phyloP scores from a whole-genome alignment of 1,140 invertebrate genomes.

The Pseudomyrmex dendroicus region DNA sequence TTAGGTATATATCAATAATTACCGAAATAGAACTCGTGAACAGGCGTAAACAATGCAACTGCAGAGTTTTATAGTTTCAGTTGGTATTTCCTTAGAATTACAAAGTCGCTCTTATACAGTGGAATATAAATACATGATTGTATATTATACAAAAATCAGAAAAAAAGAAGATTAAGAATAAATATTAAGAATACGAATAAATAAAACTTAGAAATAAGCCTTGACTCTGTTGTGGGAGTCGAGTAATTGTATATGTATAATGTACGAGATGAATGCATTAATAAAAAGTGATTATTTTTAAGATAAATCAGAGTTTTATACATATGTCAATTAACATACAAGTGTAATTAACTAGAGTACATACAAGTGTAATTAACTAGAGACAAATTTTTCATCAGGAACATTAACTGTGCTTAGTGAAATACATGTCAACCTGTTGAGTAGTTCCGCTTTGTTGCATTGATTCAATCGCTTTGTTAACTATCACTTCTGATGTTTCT shows the following conservation, averaged over 20 bases:
- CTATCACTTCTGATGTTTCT: slow-evolving; percentile 90
- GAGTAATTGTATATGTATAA: slow-evolving; percentile 82
- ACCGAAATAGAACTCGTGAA: slow-evolving; percentile 33
- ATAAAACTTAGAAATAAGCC: slow-evolving; percentile 67
- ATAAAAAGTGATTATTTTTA: slow-evolving; percentile 85
- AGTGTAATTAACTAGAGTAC: no score
- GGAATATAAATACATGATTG: slow-evolving; percentile 70
- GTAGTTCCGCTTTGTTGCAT: slow-evolving; percentile 89
- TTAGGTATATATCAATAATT: slow-evolving; percentile 45
- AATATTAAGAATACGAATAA: slow-evolving; percentile 56
- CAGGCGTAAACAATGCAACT: slow-evolving; percentile 45
- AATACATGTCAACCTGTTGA: slow-evolving; percentile 62
- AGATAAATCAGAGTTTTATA: slow-evolving; percentile 73
- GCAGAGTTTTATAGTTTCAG: slow-evolving; percentile 57
- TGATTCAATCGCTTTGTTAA: slow-evolving; percentile 91
- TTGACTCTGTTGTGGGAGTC: slow-evolving; percentile 74
- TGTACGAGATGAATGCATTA: slow-evolving; percentile 83
- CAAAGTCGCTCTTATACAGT: slow-evolving; percentile 68
- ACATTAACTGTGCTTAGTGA: slow-evolving; percentile 56
- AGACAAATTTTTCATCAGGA: no score
- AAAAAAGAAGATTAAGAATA: slow-evolving; percentile 69
- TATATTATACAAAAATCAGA: slow-evolving; percentile 73
- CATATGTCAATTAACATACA: not conserved
- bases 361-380: no score
- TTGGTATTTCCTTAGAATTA: slow-evolving; percentile 62